Evolutionary conservation across 2,797 vertebrate genomes (phyloP), one percentile per base, ranked within the genome.

Genomic region (Eupleurogrammus muticus): DNA sequence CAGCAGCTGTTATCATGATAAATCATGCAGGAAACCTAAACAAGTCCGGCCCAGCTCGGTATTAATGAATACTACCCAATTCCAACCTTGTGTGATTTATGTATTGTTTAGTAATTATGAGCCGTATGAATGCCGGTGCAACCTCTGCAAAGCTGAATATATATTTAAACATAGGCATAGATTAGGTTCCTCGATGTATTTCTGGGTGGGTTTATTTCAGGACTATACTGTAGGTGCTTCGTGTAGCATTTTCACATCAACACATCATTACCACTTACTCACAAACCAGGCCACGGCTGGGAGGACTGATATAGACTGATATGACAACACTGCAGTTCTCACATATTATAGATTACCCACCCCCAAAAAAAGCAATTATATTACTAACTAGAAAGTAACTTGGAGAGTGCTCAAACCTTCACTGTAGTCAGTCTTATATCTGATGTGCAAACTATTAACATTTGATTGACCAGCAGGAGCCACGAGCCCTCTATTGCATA

Each of bases 21-120:
- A 85, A 94, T 81, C 84, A 89, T 70, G 71, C 81, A 87, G 84
- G 87, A 88, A 91, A 88, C 68, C 73, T 80, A 89, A 90, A 91
- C 90, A 90, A 60, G 73, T 63, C 71, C 61, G 70, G 66, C 79
- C 84, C 65, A 76, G 81, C 77, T 81, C 75, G 48, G 42, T 75
- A 66, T 80, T 82, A 80, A 88, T 87, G 71, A 66, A 85, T 75
- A 81, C 85, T 69, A 74, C 71, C 71, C 65, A 63, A 10, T 68
- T 58, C 61, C 58, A 81, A 81, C 80, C 73, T 59, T 65, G 32
- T 75, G 55, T 88, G 84, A 90, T 90, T 71, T 66, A 89, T 87
- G 75, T 20, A 32, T 66, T 82, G 66, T 83, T 87, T 80, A 55
- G 38, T 73, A 52, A 79, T 73, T 0, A 60, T 32, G 66, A 49